These are phyloP conservation scores for Martes martes DNA, from an alignment of 2,113 vertebrate genomes.

Conservation along the genomic window DNA sequence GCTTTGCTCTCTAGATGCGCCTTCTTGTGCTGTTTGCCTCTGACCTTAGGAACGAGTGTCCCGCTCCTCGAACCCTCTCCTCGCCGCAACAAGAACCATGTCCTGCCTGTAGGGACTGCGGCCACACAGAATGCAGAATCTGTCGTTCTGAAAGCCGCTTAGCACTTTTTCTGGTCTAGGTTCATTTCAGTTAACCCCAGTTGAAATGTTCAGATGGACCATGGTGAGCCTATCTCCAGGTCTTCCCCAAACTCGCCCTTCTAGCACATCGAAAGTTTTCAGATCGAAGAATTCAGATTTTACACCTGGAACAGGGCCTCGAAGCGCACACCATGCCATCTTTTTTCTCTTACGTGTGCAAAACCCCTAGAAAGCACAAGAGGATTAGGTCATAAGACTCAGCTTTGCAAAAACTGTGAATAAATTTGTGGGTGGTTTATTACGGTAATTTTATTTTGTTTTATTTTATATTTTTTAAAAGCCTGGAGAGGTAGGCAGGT, in stretches of 20 bases:
- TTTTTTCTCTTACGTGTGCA: not conserved
- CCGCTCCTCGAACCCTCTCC: not conserved
- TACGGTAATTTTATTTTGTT: not conserved
- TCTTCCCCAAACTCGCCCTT: not conserved
- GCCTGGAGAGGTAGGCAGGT: no score
- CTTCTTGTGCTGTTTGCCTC: not conserved
- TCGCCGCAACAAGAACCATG: not conserved
- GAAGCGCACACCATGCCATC: not conserved
- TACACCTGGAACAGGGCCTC: not conserved
- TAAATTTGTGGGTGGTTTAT: not conserved
- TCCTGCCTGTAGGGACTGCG: not conserved
- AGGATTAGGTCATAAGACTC: not conserved
- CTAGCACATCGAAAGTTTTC: not conserved
- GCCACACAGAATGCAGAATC: no score
- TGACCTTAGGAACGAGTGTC: not conserved
- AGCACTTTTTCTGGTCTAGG: not conserved
- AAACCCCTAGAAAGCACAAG: not conserved
- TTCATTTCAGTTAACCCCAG: not conserved
- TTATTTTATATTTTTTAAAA: no score
- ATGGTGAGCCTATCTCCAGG: not conserved
- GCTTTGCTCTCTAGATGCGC: not conserved
- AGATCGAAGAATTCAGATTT: not conserved
- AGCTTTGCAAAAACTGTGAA: constrained; percentile 23
- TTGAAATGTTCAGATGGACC: not conserved
- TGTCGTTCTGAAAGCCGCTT: not conserved